Conservation (phyloP, 2,888 invertebrate genomes). For the Tenthredo notha region DNA sequence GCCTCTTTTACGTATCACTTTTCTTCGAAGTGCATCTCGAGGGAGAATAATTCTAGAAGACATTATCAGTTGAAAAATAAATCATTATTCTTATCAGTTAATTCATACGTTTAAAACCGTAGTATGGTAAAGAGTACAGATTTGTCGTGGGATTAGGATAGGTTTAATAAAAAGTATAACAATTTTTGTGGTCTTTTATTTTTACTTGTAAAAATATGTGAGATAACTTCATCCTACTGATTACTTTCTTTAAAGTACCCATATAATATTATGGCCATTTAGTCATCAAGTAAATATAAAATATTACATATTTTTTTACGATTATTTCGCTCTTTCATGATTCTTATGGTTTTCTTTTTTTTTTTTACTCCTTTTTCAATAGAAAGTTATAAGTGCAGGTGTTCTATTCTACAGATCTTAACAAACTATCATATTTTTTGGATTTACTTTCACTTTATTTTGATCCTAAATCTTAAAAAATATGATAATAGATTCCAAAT, state of each 20-base stretch:
- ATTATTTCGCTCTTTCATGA: neutral
- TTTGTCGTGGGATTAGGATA: too few relatives aligned
- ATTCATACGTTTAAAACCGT: neutral
- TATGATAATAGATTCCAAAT: neutral
- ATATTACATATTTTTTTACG: neutral
- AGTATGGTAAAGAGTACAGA: too few relatives aligned
- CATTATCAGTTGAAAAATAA: neutral
- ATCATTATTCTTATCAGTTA: neutral
- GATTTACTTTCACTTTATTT: neutral
- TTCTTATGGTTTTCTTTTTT: neutral
- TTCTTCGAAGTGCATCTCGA: slow-evolving; percentile 12
- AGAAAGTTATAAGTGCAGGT: neutral
- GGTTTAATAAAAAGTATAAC: neutral
- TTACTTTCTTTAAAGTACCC: neutral
- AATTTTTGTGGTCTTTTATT: neutral
- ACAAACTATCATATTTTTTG: neutral
- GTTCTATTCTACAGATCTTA: neutral
- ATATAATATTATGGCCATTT: neutral
- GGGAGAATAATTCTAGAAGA: neutral
- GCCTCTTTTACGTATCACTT: slow-evolving; percentile 22
- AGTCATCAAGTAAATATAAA: neutral
- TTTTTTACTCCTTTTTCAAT: neutral
- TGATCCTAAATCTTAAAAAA: neutral
- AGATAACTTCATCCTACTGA: neutral
- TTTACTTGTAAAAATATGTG: neutral